These are phyloP conservation scores for Parnassius orleans DNA, from an alignment of 2,888 invertebrate species.

Conservation along the genomic window DNA sequence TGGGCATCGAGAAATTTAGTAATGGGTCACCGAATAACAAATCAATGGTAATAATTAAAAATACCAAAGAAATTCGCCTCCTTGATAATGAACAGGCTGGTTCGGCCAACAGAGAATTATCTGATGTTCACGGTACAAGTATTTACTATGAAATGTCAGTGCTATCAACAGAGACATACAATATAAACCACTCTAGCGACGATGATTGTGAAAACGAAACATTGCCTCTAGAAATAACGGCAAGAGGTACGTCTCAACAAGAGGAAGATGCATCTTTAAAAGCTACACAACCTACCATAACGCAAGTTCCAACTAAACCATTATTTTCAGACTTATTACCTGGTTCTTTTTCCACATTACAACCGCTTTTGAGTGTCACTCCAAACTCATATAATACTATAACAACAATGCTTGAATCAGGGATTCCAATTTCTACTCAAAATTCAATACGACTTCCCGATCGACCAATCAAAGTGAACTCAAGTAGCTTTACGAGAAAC, in stretches of 20 bases:
- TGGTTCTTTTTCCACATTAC: conserved; percentile 40
- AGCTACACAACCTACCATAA: conserved; percentile 43
- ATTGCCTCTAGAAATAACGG: conserved; percentile 49
- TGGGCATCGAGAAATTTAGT: conserved; percentile 66
- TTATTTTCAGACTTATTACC: conserved; percentile 33
- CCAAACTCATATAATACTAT: conserved; percentile 32
- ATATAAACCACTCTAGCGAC: conserved; percentile 57
- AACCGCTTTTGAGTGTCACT: conserved; percentile 37
- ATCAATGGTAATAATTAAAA: conserved; percentile 74
- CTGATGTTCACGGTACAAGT: conserved; percentile 75
- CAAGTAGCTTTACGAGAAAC: conserved; percentile 54
- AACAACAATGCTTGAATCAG: conserved; percentile 27
- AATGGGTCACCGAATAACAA: conserved; percentile 72
- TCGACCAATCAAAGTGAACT: conserved; percentile 45
- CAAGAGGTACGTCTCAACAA: conserved; percentile 52
- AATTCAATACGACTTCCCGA: conserved; percentile 53
- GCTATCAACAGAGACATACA: conserved; percentile 71
- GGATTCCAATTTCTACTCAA: conserved; percentile 48
- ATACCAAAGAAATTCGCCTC: conserved; percentile 76
- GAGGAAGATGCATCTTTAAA: conserved; percentile 52
- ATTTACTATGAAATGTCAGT: conserved; percentile 77
- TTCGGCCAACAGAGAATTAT: conserved; percentile 60
- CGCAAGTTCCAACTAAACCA: conserved; percentile 32
- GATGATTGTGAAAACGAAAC: conserved; percentile 71
- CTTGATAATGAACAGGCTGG: conserved; percentile 69